Percentiles rank a stretch among this genome's conserved stretches.
phyloP scores from a whole-genome alignment of 35 echinoderm and acorn worm species.

The Lytechinus variegatus region DNA sequence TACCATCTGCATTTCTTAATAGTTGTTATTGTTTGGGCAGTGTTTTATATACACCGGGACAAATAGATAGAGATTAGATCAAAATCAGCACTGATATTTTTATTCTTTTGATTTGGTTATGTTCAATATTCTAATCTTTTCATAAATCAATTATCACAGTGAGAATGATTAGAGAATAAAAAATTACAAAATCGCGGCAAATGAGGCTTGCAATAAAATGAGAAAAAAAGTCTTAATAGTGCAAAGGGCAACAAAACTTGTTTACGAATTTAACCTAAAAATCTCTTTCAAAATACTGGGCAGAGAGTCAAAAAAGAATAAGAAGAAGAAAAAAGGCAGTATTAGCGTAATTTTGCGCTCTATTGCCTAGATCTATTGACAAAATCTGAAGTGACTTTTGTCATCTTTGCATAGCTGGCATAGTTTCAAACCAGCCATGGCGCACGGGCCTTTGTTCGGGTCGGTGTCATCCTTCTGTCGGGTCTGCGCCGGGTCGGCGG shows the following conservation, averaged over 20 bases:
- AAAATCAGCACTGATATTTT: neutral
- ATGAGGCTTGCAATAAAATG: neutral
- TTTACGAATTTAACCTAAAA: slow-evolving; percentile 42
- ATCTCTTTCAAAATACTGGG: slow-evolving; percentile 9
- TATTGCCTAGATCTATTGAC: slow-evolving; percentile 47
- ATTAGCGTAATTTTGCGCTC: slow-evolving; percentile 45
- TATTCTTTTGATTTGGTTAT: neutral
- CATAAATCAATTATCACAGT: neutral
- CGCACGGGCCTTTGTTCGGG: neutral
- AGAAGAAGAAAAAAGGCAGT: neutral
- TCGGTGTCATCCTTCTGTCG: neutral
- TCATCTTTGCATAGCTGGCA: slow-evolving; percentile 35
- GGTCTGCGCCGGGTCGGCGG: neutral
- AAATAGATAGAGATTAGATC: neutral
- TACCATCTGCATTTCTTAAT: neutral
- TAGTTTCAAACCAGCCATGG: neutral
- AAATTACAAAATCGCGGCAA: neutral
- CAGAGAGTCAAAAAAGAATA: neutral
- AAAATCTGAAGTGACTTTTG: slow-evolving; percentile 27
- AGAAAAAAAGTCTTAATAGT: neutral
- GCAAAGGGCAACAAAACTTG: slow-evolving; percentile 1
- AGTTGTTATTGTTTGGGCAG: neutral
- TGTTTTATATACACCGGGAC: neutral
- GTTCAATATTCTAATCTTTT: neutral
- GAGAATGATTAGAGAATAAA: neutral